Evolutionary conservation across 2,113 vertebrate genomes (phyloP).

Genomic region (Bufo gargarizans): DNA sequence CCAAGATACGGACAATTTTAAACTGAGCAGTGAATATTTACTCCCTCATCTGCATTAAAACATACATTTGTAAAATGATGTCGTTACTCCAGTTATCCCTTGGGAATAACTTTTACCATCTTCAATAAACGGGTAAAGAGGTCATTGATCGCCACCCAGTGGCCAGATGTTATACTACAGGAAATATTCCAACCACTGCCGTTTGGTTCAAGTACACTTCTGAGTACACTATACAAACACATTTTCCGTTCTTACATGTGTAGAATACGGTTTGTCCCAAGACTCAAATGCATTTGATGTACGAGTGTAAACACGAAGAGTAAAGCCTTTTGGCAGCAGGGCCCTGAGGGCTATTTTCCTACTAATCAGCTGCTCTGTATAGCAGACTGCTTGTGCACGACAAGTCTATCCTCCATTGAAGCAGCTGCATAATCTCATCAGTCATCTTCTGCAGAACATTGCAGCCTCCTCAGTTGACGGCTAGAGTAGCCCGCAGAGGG

Average conservation of each 20-base stretch:
- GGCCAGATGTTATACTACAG: slow-evolving; percentile 17
- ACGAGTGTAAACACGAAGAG: background rate
- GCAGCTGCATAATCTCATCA: background rate
- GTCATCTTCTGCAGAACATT: slow-evolving; percentile 44
- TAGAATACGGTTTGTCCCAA: background rate
- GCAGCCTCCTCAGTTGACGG: slow-evolving; percentile 51
- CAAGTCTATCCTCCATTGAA: background rate
- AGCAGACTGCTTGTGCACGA: background rate
- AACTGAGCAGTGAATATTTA: background rate
- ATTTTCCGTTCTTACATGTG: background rate
- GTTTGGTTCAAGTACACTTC: background rate
- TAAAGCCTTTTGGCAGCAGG: background rate
- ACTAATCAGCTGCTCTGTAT: background rate
- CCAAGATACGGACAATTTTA: background rate
- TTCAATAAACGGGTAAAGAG: background rate
- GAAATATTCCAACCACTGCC: background rate
- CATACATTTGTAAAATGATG: background rate
- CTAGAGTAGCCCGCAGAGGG: slow-evolving; percentile 36
- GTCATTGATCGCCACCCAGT: background rate
- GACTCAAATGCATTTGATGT: too few species aligned
- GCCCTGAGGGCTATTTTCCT: background rate
- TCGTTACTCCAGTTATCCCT: background rate
- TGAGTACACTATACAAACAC: background rate
- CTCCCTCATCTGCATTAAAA: background rate
- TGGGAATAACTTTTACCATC: background rate